Base-by-base conservation (phyloP, 2,888 invertebrate species). In the Apodemia zela region DNA sequence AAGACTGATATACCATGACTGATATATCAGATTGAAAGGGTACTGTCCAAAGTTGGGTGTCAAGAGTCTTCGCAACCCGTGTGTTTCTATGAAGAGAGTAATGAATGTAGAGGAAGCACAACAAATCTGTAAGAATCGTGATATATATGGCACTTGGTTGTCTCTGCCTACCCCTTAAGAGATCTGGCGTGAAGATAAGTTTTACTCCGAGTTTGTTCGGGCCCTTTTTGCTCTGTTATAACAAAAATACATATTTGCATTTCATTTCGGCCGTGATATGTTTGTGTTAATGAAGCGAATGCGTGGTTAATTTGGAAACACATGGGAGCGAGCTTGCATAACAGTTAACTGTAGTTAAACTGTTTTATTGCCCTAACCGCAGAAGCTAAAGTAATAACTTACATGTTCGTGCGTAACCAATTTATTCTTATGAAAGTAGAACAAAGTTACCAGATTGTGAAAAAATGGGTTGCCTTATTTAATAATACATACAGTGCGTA, bases 361-460 rank as follows among this genome's bases (percentile, higher is more conserved):
- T 66, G 63, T 68, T 75, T 76, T 75, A 79, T 72, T 71, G 72
- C 67, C 67, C 66, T 71, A 70, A 73, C 72, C 71, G 69, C 68
- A 69, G 68, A 69, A 67, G 66, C 33, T 51, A 61, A 68, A 67
- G 69, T 72, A 72, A 72, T 75, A 73, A 72, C 70, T 74, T 75
- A 76, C 71, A 75, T 69, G 71, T 68, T 68, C 71, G 70, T 75
- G 70, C 73, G 75, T 69, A 73, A 71, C 75, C 69, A 72, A 77
- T 74, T 63, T 65, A 59, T 62, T 65, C 61, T 65, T 66, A 65
- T 60, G 66, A 65, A 69, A 68, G 68, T 69, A 57, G 66, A 68
- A 60, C 69, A 62, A 63, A 61, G 61, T 60, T 60, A 45, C 57
- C 51, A 42, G 62, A 63, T 63, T 63, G 47, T 47, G 18, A 45